phyloP scores from a whole-genome alignment of 2,797 vertebrate genomes.

The Pseudochromis fuscus region DNA sequence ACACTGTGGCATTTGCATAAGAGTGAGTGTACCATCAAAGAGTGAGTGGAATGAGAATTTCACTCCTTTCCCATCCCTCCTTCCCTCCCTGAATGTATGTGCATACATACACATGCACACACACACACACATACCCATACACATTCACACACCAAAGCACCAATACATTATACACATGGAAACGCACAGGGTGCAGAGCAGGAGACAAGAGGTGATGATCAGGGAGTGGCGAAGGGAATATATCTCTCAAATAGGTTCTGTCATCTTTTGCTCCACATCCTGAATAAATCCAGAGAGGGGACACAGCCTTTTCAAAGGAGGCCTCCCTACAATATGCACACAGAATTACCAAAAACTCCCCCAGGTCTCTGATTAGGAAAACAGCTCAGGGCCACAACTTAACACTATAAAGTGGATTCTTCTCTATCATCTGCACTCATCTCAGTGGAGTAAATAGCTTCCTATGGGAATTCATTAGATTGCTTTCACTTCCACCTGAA shows the following conservation, averaged over 20 bases:
- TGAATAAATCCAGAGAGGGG: constrained; percentile 61
- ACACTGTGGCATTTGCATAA: constrained; percentile 68
- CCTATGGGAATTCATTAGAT: constrained; percentile 79
- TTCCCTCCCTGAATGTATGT: constrained; percentile 26
- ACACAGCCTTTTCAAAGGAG: constrained; percentile 49
- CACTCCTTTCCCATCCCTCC: constrained; percentile 29
- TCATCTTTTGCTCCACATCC: constrained; percentile 67
- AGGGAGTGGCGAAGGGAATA: constrained; percentile 64
- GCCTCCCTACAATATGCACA: constrained; percentile 37
- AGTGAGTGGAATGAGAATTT: constrained; percentile 73
- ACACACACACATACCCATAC: constrained; percentile 6
- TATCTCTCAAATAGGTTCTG: constrained; percentile 79
- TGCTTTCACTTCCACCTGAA: constrained; percentile 77
- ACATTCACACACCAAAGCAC: constrained; percentile 26
- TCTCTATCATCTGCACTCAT: constrained; percentile 75
- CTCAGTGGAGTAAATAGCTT: constrained; percentile 73
- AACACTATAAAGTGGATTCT: constrained; percentile 74
- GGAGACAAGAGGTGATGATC: constrained; percentile 60
- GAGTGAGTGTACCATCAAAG: constrained; percentile 64
- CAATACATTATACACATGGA: not conserved
- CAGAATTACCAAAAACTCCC: constrained; percentile 63
- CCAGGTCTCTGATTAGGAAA: constrained; percentile 69
- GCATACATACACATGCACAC: constrained; percentile 9
- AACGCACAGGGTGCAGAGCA: constrained; percentile 29
- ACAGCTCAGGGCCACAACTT: constrained; percentile 74